Conservation (phyloP, 2,888 invertebrate species). For the Tineola bisselliella region DNA sequence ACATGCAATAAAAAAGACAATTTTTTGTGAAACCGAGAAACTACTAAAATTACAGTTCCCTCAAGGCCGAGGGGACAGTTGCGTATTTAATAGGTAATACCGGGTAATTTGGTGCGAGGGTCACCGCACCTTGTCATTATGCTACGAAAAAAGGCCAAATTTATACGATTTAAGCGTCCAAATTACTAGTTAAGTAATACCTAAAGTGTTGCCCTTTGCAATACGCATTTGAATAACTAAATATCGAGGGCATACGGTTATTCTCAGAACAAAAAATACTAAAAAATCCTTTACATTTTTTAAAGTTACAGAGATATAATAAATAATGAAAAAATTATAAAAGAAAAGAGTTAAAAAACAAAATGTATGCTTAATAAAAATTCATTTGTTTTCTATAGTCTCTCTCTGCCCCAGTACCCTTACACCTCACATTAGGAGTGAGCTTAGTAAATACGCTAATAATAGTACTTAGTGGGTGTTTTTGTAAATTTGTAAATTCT, state of each 20-base stretch:
- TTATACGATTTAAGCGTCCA: constrained; percentile 15
- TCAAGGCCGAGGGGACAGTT: constrained; percentile 15
- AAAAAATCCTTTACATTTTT: background rate
- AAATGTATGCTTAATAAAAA: too few relatives aligned
- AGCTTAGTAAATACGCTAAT: too few relatives aligned
- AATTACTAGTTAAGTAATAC: background rate
- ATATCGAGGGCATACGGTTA: background rate
- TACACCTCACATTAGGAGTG: too few relatives aligned
- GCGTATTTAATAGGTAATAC: constrained; percentile 21
- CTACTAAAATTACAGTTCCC: constrained; percentile 13
- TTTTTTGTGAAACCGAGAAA: constrained; percentile 11
- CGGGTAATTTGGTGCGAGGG: constrained; percentile 39
- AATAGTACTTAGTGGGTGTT: too few relatives aligned
- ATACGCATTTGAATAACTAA: constrained; percentile 11
- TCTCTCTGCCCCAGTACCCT: too few relatives aligned
- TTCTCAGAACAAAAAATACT: background rate
- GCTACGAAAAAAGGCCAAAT: constrained; percentile 24
- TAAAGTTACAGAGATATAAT: background rate
- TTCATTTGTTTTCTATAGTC: too few relatives aligned
- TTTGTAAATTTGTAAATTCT: too few relatives aligned
- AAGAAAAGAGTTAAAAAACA: too few relatives aligned
- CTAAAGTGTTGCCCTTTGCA: background rate
- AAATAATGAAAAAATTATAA: background rate
- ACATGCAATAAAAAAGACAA: constrained; percentile 2
- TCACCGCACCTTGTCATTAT: constrained; percentile 41